Conservation (phyloP, 2,113 vertebrate species). For the Myotis brandtii region DNA sequence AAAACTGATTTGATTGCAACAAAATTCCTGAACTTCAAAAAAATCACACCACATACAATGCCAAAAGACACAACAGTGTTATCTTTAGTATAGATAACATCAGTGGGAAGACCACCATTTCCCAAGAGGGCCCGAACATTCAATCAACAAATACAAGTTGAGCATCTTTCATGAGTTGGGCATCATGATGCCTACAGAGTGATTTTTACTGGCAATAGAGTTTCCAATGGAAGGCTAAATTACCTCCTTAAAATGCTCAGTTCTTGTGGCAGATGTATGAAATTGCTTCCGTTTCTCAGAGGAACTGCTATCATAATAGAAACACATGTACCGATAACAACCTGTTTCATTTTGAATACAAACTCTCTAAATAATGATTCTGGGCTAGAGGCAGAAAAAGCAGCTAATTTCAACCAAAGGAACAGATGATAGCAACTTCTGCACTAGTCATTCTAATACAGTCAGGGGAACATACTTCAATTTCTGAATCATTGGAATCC, state of each 20-base stretch:
- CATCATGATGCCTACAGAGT: background rate
- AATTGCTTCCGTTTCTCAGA: background rate
- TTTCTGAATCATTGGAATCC: conserved; percentile 95
- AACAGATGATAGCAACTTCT: conserved; percentile 11
- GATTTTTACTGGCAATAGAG: background rate
- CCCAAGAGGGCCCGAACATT: conserved; percentile 7
- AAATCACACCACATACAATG: background rate
- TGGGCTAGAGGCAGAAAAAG: background rate
- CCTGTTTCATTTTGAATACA: background rate
- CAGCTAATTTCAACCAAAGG: conserved; percentile 34
- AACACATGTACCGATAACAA: background rate
- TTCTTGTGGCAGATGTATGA: background rate
- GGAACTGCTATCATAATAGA: background rate
- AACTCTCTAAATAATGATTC: background rate
- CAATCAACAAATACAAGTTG: background rate
- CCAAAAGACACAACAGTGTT: background rate
- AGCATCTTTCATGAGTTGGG: background rate
- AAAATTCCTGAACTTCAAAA: conserved; percentile 45
- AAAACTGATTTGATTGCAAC: background rate
- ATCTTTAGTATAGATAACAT: background rate
- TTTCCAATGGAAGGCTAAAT: background rate
- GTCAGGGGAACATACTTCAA: conserved; percentile 88
- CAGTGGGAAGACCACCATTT: conserved; percentile 36
- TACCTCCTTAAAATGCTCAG: conserved; percentile 3
- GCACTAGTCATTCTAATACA: background rate